phyloP scores from a whole-genome alignment of 2,797 vertebrate genomes.

The Emydoidea blandingii region DNA sequence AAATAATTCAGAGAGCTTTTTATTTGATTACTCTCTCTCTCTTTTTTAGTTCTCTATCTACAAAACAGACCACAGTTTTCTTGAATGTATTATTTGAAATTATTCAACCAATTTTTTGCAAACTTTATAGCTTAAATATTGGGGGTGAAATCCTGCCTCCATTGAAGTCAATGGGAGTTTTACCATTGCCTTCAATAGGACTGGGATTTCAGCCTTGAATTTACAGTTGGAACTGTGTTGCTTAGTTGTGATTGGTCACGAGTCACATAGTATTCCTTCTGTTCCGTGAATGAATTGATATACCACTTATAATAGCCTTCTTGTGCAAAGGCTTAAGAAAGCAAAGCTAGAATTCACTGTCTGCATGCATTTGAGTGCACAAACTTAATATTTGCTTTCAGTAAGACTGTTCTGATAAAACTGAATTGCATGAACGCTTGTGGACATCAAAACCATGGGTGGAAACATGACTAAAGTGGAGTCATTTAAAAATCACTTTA shows the following conservation, averaged over 20 bases:
- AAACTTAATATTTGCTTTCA: constrained; percentile 6
- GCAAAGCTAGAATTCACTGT: background rate
- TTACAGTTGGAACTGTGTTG: background rate
- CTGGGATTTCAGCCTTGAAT: background rate
- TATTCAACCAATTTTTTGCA: background rate
- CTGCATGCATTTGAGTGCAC: background rate
- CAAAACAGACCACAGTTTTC: background rate
- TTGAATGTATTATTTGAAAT: background rate
- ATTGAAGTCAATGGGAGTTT: background rate
- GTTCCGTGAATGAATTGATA: background rate
- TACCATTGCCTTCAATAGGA: background rate
- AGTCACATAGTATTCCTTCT: background rate
- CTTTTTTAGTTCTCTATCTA: background rate
- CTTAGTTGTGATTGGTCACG: background rate
- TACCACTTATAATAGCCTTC: background rate
- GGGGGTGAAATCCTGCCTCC: background rate
- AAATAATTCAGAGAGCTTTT: background rate
- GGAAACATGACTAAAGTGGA: background rate
- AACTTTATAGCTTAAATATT: background rate
- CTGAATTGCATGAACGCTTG: constrained; percentile 22
- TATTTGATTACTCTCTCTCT: background rate
- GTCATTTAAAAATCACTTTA: background rate
- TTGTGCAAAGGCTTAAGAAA: constrained; percentile 1
- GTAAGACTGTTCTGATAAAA: constrained; percentile 11
- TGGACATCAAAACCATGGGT: constrained; percentile 34